Evolutionary conservation across 2,113 vertebrate genomes (phyloP), one percentile per base, ranked within the genome.

Genomic region (Rhinoderma darwinii): DNA sequence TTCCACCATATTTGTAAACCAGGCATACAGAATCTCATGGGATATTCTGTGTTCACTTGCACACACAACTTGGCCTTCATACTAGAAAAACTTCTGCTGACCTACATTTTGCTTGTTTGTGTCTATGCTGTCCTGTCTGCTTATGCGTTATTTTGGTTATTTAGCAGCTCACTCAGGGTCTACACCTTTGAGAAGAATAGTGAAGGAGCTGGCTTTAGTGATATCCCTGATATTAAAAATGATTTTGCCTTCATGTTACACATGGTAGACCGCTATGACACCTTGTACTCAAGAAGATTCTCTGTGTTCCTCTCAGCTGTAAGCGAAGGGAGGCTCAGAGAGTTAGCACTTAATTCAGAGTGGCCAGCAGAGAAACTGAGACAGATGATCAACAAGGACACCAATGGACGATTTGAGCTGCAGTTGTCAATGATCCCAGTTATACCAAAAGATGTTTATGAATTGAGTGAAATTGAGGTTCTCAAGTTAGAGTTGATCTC

Each of bases 161-260:
- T 93, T 84, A 90, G 91, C 83, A 94, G 94, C 86, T 92, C 93
- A 17, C 88, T 96, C 39, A 91, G 90, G 25, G 91, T 93, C 44
- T 96, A 96, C 84, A 95, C 95, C 66, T 96, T 96, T 86, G 90
- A 91, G 86, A 89, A 87, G 11, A 86, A 92, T 14, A 93, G 89
- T 4, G 93, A 95, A 56, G 54, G 89, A 32, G 89, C 87, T 68
- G 91, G 90, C 39, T 88, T 94, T 78, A 84, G 89, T 80, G 94
- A 95, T 5, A 91, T 94, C 0, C 94, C 95, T 0, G 94, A 95
- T 61, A 91, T 95, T 17, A 91, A 90, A 15, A 96, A 96, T 4
- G 96, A 96, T 90, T 92, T 96, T 89, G 95, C 95, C 70, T 96
- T 96, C 50, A 92, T 96, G 51, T 80, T 96, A 22, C 95, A 96